phyloP scores from a whole-genome alignment of 2,113 vertebrate genomes.

The Patagioenas fasciata region DNA sequence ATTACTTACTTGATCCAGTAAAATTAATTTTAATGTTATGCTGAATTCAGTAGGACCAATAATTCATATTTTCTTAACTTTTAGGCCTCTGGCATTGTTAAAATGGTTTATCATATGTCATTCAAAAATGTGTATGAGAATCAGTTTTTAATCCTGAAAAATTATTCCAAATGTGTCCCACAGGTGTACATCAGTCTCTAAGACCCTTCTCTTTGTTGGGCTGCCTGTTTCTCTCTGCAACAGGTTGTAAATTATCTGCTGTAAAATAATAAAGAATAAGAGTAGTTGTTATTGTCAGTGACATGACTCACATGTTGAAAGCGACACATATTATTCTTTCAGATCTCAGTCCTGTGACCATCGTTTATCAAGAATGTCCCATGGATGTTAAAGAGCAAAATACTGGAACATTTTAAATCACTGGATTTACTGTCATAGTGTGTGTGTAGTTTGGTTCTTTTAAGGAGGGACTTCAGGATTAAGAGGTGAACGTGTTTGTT shows the following conservation, averaged over 20 bases:
- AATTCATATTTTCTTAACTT: not conserved
- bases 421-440: not conserved
- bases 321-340: not conserved
- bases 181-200: rapidly evolving
- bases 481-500: not conserved
- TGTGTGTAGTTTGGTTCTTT: not conserved
- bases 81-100: not conserved
- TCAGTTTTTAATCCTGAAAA: not conserved
- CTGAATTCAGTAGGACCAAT: not conserved
- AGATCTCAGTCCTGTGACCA: not conserved
- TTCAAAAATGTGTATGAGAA: not conserved
- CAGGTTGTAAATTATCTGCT: not conserved
- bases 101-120: not conserved
- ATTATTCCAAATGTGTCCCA: not conserved
- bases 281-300: not conserved
- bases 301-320: not conserved
- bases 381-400: not conserved
- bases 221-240: not conserved
- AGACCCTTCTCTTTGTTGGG: not conserved
- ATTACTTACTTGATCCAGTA: not conserved
- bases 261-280: not conserved
- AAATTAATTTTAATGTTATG: not conserved
- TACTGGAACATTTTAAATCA: not conserved
- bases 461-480: not conserved
- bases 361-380: not conserved